Evolutionary conservation across 2,113 vertebrate genomes (phyloP), one percentile per base, ranked within the genome.

Genomic region (Eleginops maclovinus): DNA sequence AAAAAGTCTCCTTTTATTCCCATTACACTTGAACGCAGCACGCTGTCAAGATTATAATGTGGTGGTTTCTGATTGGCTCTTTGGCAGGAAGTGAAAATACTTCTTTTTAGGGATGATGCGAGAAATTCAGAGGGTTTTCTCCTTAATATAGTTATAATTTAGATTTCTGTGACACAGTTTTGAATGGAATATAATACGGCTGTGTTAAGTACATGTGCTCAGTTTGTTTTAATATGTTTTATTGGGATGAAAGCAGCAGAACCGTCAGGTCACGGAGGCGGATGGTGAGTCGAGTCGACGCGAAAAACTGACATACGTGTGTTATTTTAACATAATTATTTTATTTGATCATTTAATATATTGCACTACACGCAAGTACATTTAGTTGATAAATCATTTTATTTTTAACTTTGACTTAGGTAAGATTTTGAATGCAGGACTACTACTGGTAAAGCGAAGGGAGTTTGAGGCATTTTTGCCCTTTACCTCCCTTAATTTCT

Each of bases 211-310:
- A 0, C 31, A 0, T 54, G 15, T 2, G 0, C 13, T 0, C 60
- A 6, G 3, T 13, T 81, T 0, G 2, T 70, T 0, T 5, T 73
- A 41, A 0, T 54, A 3, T 79, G 68, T 17, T 0, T 61, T 15
- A 1, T 22, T 15, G 64, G 12, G 1, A 40, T 56, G 61, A 50
- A 41, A 47, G 73, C 86, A 5, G 68, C 54, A 49, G 21, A 46
- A 47, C 56, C 7, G 59, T 1, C 5, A 1, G 76, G 26, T 0
- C 86, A 79, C 47, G 82, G 59, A 22, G 89, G 85, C 51, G 88
- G 87, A 31, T 92, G 90, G 90, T 90, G 84, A 85, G 87, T 79
- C 36, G 36, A 31, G 58, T 21, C 11, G n/a, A n/a, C 56, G 3
- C 19, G 5, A 12, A 4, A n/a, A 17, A 2, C 4, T n/a, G 31